Evolutionary conservation across 2,888 invertebrate genomes (phyloP), one percentile per base, ranked within the genome.

Genomic region (Balanococcus diminutus): DNA sequence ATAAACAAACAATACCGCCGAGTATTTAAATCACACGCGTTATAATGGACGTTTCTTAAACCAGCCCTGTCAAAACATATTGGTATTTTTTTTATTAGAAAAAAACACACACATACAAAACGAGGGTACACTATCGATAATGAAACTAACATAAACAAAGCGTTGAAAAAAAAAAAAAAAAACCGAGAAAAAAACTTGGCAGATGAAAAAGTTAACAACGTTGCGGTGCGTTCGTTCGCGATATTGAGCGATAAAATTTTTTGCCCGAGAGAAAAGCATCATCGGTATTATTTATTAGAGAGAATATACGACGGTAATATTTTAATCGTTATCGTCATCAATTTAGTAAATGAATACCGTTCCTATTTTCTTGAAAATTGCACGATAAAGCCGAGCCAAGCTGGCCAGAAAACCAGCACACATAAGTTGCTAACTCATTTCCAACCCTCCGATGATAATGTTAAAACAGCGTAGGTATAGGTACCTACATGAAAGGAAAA

Each of bases 321-420:
- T 36, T 79, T 79, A 79, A 79, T 36, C 75, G 75, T 19, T 36
- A 79, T 79, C 19, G 32, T 79, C 36, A 36, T 79, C 75, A 36
- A 79, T 79, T 79, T 79, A n/a, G 9, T 79, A 79, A 79, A 79
- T 36, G 75, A 36, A 79, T 79, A 36, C 32, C 1, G 72, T 72
- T 61, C 61, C 5, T 28, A 31, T 28, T 67, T n/a, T 79, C 75
- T 79, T 79, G 32, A 19, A 67, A 79, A 79, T 79, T 79, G 36
- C 75, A 8, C 75, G 75, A 79, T 31, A 72, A 72, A 72, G 31
- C 3, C 6, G 9, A 14, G 8, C 32, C 2, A 2, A 14, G 56
- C 28, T 2, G 0, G 75, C 14, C 75, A 19, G 32, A 79, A 79
- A 79, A 79, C 36, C 75, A 79, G 14, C 28, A 28, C 67, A 56